phyloP scores from a whole-genome alignment of 2,888 invertebrate genomes.

The Aphidius colemani region DNA sequence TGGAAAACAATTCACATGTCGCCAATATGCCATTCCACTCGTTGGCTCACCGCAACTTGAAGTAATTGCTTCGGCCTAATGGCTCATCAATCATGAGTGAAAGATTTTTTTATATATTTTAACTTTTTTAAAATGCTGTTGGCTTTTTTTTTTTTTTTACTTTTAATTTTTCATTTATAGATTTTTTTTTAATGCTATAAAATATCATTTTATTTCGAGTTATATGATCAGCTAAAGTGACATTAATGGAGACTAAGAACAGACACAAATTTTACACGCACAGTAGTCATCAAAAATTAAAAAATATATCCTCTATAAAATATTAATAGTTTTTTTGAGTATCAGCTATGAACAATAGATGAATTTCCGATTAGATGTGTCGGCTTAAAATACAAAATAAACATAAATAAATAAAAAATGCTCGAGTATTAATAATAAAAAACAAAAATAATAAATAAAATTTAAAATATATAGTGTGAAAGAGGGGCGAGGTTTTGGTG shows the following conservation, averaged over 20 bases:
- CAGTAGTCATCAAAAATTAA: too few relatives aligned
- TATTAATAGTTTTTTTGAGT: too few relatives aligned
- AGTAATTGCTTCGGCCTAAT: conserved; percentile 40
- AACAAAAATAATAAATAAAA: conserved; percentile 29
- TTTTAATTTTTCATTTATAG: conserved; percentile 2
- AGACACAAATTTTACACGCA: too few relatives aligned
- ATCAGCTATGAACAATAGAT: too few relatives aligned
- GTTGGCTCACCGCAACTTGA: conserved; percentile 35
- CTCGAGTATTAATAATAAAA: conserved; percentile 17
- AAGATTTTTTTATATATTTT: background rate
- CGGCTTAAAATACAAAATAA: too few relatives aligned
- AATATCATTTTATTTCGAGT: conserved; percentile 21
- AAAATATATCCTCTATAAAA: too few relatives aligned
- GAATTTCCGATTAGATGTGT: too few relatives aligned
- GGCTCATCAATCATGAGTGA: conserved; percentile 36
- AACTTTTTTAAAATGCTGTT: conserved; percentile 15
- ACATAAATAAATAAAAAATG: background rate
- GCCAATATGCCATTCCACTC: conserved; percentile 32
- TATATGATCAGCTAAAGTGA: conserved; percentile 15
- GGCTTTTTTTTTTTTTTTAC: background rate
- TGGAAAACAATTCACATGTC: conserved; percentile 32
- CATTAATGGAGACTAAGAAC: conserved; percentile 1
- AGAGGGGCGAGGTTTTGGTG: conserved; percentile 42
- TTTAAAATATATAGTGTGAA: conserved; percentile 40
- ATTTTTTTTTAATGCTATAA: conserved; percentile 12